Conservation (phyloP, 2,888 invertebrate species). For the Xanthorhoe spadicearia region DNA sequence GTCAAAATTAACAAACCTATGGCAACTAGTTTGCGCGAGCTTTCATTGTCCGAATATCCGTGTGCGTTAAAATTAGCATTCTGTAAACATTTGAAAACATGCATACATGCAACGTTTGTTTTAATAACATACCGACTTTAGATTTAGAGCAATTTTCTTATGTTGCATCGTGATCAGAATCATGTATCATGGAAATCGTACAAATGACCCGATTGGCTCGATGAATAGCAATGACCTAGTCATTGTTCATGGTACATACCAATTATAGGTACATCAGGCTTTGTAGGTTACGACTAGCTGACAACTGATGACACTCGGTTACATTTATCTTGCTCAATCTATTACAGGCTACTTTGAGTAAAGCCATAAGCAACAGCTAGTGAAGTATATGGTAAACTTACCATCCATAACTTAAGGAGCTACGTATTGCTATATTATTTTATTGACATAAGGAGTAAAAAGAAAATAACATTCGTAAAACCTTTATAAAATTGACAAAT, state of each 20-base stretch:
- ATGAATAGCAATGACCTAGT: conserved; percentile 79
- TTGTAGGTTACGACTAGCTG: conserved; percentile 48
- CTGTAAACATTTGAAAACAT: conserved; percentile 42
- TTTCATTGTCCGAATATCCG: conserved; percentile 48
- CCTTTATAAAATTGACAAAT: too few species aligned
- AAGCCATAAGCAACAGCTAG: too few species aligned
- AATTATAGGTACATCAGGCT: conserved; percentile 43
- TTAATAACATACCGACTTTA: conserved; percentile 14
- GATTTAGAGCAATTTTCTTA: conserved; percentile 47
- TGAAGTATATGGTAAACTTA: too few species aligned
- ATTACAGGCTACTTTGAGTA: not conserved
- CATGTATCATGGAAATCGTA: conserved; percentile 64
- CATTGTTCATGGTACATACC: conserved; percentile 52
- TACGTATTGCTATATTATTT: too few species aligned
- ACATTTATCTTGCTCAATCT: not conserved
- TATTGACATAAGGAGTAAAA: too few species aligned
- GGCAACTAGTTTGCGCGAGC: conserved; percentile 43
- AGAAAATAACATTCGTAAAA: too few species aligned
- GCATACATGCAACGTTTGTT: conserved; percentile 29
- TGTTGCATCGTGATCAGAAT: conserved; percentile 56
- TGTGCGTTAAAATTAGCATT: conserved; percentile 43
- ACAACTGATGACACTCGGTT: not conserved
- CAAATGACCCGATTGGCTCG: conserved; percentile 69
- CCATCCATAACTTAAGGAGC: too few species aligned
- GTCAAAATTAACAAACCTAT: conserved; percentile 34